phyloP scores from a whole-genome alignment of 2,113 vertebrate genomes.

The Apteryx owenii region DNA sequence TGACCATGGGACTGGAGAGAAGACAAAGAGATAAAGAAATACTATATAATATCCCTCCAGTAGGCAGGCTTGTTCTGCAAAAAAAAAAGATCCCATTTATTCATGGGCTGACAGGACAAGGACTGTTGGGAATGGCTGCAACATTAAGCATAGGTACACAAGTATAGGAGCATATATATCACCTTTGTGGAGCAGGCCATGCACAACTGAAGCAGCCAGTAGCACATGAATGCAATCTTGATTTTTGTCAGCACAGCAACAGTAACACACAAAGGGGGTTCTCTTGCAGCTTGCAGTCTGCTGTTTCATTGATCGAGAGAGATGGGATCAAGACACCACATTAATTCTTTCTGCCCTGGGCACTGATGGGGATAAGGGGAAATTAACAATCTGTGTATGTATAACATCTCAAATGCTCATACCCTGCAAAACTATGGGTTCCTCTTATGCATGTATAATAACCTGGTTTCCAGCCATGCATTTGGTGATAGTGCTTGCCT shows the following conservation, averaged over 20 bases:
- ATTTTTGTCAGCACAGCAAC: not conserved
- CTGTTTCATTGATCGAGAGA: not conserved
- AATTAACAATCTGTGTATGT: not conserved
- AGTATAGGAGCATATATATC: fast-evolving
- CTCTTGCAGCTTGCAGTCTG: not conserved
- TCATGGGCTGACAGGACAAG: not conserved
- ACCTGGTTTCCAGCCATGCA: not conserved
- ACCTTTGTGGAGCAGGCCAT: not conserved
- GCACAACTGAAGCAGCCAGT: not conserved
- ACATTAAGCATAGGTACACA: not conserved
- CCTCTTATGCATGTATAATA: not conserved
- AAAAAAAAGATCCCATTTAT: not conserved
- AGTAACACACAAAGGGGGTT: fast-evolving
- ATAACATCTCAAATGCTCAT: not conserved
- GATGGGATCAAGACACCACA: not conserved
- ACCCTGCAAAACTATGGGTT: not conserved
- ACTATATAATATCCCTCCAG: not conserved
- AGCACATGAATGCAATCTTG: not conserved
- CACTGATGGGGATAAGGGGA: not conserved
- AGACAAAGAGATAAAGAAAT: not conserved
- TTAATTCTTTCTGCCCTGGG: not conserved
- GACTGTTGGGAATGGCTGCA: not conserved
- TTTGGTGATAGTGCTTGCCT: not conserved
- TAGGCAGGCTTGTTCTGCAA: not conserved
- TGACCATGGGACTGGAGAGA: not conserved